Conservation (phyloP, 2,888 invertebrate species). For the Meiosimyza decipiens region DNA sequence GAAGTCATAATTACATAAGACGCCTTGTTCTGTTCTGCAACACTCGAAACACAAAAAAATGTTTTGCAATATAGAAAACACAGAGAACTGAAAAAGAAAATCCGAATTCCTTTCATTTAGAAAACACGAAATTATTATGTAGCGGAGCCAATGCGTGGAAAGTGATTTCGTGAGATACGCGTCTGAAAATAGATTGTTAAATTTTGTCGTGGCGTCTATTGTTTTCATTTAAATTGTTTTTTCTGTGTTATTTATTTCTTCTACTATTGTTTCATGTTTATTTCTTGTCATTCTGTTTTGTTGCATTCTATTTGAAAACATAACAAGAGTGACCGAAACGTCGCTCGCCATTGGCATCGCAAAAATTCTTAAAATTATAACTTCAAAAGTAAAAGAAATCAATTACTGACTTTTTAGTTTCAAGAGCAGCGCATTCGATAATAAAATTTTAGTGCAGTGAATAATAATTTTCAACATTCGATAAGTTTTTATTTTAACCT, state of each 20-base stretch:
- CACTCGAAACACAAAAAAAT: slow-evolving; percentile 26
- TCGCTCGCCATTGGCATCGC: neutral
- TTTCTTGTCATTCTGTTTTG: slow-evolving; percentile 24
- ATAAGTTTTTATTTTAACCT: no score
- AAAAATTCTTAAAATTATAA: no score
- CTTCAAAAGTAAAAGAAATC: no score
- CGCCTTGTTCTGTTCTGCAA: neutral
- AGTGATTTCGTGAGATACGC: slow-evolving; percentile 43
- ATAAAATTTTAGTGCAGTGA: no score
- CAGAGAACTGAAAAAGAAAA: slow-evolving; percentile 35
- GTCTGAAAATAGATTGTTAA: slow-evolving; percentile 54
- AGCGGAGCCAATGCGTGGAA: slow-evolving; percentile 49
- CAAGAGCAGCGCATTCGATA: no score
- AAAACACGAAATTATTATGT: slow-evolving; percentile 39
- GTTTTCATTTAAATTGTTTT: slow-evolving; percentile 19
- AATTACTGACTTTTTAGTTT: no score
- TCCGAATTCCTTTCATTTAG: slow-evolving; percentile 15
- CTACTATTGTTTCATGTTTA: slow-evolving; percentile 21
- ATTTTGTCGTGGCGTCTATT: slow-evolving; percentile 35
- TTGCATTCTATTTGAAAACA: slow-evolving; percentile 23
- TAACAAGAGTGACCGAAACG: slow-evolving; percentile 21
- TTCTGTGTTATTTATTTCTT: neutral
- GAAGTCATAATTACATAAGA: slow-evolving; percentile 28
- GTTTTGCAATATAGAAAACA: slow-evolving; percentile 40
- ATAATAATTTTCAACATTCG: no score